These are phyloP conservation scores for Brevimyrus niger DNA, from an alignment of 2,113 vertebrate genomes.

Conservation along the genomic window DNA sequence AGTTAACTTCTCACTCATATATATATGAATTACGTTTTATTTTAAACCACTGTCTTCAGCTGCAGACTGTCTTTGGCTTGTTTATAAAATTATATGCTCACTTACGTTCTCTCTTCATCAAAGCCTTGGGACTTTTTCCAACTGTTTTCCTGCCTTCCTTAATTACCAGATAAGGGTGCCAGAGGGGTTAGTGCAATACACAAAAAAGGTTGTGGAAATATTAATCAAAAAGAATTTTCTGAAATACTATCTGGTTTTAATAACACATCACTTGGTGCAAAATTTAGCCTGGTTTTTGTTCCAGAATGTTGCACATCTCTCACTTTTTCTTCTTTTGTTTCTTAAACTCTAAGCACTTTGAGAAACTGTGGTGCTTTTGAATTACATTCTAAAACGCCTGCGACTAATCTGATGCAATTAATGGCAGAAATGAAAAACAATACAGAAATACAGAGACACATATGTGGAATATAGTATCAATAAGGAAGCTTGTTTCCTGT, in stretches of 20 bases:
- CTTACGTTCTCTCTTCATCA: no score
- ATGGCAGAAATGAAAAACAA: neutral
- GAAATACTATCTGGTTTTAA: conserved; percentile 37
- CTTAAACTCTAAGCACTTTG: neutral
- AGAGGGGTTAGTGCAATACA: conserved; percentile 18
- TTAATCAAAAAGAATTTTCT: conserved; percentile 37
- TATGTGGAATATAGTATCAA: neutral
- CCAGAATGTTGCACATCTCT: conserved; percentile 20
- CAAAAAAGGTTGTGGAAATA: conserved; percentile 29
- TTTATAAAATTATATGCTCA: conserved; percentile 5
- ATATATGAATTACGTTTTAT: no score
- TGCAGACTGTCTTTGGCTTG: neutral
- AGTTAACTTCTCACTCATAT: neutral
- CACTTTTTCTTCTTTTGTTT: conserved; percentile 26
- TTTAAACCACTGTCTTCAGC: neutral
- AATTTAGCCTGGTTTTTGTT: conserved; percentile 24
- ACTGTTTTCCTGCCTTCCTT: conserved; percentile 13
- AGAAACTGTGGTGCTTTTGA: neutral
- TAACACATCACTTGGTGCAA: conserved; percentile 23
- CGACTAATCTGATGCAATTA: neutral
- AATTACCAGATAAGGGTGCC: conserved; percentile 28
- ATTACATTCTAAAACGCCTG: neutral
- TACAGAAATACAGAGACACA: neutral
- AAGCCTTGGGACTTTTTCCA: neutral
- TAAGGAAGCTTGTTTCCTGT: neutral